Base-by-base conservation (phyloP, 2,888 invertebrate genomes). In the Morinoia aosen region DNA sequence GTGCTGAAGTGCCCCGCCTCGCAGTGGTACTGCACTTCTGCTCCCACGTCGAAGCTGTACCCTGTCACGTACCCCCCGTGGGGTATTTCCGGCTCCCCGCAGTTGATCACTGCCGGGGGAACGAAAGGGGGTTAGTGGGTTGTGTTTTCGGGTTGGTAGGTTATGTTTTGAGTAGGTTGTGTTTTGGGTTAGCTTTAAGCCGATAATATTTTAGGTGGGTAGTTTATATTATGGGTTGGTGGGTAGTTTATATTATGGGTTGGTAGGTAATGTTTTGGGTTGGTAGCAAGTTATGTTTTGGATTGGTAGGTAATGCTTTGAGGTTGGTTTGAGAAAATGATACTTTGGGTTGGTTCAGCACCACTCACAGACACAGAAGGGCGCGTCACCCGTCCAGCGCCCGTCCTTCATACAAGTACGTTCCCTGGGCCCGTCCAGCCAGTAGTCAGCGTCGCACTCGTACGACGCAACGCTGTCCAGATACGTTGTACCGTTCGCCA, bases 21-120 rank as follows among this genome's bases (percentile, higher is more conserved):
- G 97, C 99, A 99, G 97, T 98, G 98, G 97, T 99, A 99, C 97
- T 98, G 98, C 94, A 99, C 98, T 61, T 98, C 98, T 0, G 99
- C 98, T 97, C 99, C 98, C 0, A 99, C 98, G 97, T 99, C 98
- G 97, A 99, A 98, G 97, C 99, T 99, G 97, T 99, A 99, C 0
- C 98, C 99, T 40, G 98, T 98, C 96, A 99, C 98, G 97, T 98
- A 99, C 16, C 98, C 98, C 14, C 98, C 99, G 0, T 98, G 97
- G 0, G 99, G 98, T 0, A 99, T 98, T 97, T 98, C 98, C 0
- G 99, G 99, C 97, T 98, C 98, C 76, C 98, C 98, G 97, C 98
- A 99, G 58, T 88, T 88, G 25, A 96, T 96, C 57, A 96, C 96
- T 96, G 76, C 33, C 48, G 25, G 56, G 76, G n/a, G 3, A 58